A percentile compares a stretch with the other conserved stretches of the same genome.
Evolutionary conservation across 1,140 invertebrate genomes (phyloP).

Genomic region (Drosophila sucinea): DNA sequence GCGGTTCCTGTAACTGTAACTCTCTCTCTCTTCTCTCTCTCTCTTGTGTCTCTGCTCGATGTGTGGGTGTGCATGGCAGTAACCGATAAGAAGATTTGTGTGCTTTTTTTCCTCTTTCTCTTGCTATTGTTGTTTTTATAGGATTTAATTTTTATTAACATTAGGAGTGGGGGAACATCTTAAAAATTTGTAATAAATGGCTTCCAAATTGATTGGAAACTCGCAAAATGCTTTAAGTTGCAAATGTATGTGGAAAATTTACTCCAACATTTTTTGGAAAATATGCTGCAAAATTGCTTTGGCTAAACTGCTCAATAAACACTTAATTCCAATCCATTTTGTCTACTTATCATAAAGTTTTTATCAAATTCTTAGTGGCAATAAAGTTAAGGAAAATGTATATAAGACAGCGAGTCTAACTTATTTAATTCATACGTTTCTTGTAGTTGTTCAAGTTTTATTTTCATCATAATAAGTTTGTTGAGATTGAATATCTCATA

Average conservation of each 20-base stretch:
- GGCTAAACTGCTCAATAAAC: neutral
- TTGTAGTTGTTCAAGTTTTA: too few relatives aligned
- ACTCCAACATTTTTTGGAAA: neutral
- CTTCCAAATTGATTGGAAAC: slow-evolving; percentile 75
- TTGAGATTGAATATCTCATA: too few relatives aligned
- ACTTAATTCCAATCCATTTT: neutral
- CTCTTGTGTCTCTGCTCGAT: slow-evolving; percentile 32
- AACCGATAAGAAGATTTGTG: slow-evolving; percentile 58
- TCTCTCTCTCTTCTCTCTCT: neutral
- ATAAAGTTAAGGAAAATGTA: too few relatives aligned
- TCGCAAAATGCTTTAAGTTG: slow-evolving; percentile 19
- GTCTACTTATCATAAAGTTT: neutral
- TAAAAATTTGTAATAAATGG: slow-evolving; percentile 79
- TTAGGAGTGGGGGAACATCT: slow-evolving; percentile 50
- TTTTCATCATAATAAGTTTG: too few relatives aligned
- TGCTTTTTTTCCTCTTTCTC: neutral
- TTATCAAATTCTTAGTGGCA: too few relatives aligned
- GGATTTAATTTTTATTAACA: slow-evolving; percentile 75
- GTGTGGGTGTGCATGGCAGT: slow-evolving; percentile 33
- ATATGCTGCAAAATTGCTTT: neutral
- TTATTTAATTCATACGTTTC: too few relatives aligned
- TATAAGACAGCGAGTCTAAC: too few relatives aligned
- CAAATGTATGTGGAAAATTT: neutral
- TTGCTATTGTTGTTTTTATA: slow-evolving; percentile 47
- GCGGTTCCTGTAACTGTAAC: slow-evolving; percentile 34